Conservation (phyloP, 2,888 invertebrate species). For the Polia nebulosa region DNA sequence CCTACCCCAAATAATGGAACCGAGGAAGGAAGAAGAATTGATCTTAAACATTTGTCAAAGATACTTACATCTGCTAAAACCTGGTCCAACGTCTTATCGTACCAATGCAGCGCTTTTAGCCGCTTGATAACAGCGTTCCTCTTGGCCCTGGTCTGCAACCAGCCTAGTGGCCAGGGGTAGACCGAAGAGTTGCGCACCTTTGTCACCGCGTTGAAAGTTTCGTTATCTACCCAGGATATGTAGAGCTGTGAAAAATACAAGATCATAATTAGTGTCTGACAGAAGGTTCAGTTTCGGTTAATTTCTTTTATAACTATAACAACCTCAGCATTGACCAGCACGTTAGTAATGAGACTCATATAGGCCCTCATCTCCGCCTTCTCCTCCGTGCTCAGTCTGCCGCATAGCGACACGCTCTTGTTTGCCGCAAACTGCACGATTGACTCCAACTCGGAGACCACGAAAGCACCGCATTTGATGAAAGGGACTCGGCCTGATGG, state of each 20-base stretch:
- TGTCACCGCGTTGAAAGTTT: conserved; percentile 95
- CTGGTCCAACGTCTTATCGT: conserved; percentile 94
- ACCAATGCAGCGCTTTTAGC: conserved; percentile 96
- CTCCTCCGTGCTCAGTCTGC: conserved; percentile 93
- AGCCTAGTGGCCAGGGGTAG: conserved; percentile 98
- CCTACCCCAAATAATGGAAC: no score
- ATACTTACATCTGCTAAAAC: conserved; percentile 93
- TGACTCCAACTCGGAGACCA: conserved; percentile 97
- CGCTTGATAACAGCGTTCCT: conserved; percentile 93
- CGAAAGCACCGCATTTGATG: conserved; percentile 96
- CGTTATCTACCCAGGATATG: conserved; percentile 96
- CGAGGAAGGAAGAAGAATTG: no score
- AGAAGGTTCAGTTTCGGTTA: no score
- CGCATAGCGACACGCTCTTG: conserved; percentile 95
- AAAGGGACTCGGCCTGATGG: conserved; percentile 98
- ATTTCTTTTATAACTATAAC: no score
- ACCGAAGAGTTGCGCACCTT: conserved; percentile 96
- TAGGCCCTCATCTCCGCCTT: conserved; percentile 98
- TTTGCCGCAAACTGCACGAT: conserved; percentile 97
- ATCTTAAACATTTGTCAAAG: no score
- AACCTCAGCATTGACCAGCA: conserved; percentile 97
- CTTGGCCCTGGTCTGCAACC: conserved; percentile 95
- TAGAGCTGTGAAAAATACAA: conserved; percentile 92
- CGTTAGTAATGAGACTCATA: conserved; percentile 97
- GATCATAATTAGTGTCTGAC: no score